A percentile compares a stretch with the other conserved stretches of the same genome.
Evolutionary conservation across 2,888 invertebrate genomes (phyloP).

Genomic region (Mesodorylaimus sp.): DNA sequence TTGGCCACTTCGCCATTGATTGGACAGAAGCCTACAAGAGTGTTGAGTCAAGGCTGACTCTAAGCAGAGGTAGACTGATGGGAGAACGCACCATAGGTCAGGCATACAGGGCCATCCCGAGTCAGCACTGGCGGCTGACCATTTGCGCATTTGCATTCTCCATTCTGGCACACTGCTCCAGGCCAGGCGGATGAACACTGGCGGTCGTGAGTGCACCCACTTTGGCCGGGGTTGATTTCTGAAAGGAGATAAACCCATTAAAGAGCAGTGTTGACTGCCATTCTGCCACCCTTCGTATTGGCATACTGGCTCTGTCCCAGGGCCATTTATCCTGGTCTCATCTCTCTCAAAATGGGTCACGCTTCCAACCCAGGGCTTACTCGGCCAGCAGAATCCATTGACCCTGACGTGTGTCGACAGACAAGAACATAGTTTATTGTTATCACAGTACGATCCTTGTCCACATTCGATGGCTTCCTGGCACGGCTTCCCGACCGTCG

Average conservation of each 20-base stretch:
- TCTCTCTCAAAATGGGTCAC: too few species aligned
- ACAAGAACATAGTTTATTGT: constrained; percentile 28
- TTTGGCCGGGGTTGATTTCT: constrained; percentile 26
- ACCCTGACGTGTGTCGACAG: constrained; percentile 28
- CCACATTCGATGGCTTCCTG: constrained; percentile 26
- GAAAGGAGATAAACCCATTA: constrained; percentile 6
- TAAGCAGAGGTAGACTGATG: background rate
- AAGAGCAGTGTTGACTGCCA: background rate
- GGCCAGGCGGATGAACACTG: constrained; percentile 27
- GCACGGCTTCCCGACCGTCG: constrained; percentile 21
- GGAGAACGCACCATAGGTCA: background rate
- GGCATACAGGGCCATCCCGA: background rate
- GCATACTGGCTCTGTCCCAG: too few species aligned
- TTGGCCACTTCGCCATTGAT: background rate
- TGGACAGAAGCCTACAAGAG: background rate
- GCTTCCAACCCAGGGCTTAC: constrained; percentile 18
- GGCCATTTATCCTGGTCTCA: too few species aligned
- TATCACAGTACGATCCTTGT: constrained; percentile 27
- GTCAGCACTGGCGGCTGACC: background rate
- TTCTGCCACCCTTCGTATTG: background rate
- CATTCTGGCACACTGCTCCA: constrained; percentile 19
- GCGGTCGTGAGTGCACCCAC: constrained; percentile 22
- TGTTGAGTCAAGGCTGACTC: background rate
- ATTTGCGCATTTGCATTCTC: constrained; percentile 22
- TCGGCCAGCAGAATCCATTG: constrained; percentile 28